Base-by-base conservation (phyloP, 2,888 invertebrate genomes). In the Rhaphigaster nebulosa region DNA sequence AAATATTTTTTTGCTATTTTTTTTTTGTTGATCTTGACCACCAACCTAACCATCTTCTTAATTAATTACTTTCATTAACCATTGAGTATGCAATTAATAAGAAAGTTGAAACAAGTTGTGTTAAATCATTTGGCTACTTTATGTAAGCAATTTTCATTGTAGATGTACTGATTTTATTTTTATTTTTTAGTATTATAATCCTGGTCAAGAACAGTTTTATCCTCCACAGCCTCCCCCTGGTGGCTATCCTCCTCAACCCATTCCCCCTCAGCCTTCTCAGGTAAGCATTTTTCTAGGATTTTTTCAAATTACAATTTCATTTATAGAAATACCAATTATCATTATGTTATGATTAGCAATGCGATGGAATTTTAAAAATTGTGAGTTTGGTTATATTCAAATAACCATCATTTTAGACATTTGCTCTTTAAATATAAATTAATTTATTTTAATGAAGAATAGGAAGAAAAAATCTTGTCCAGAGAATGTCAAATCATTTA, bases 181-280 rank as follows among this genome's bases (percentile, higher is more conserved):
- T 88, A n/a, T 56, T 54, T 88, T 88, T 54, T 50, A 88, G 54
- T 88, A 60, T 88, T 88, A 60, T 23, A 88, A 60, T 88, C 34
- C 88, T 26, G 80, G 45, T 60, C 87, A 90, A 8, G 90, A 90
- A 20, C 90, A 90, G 87, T 90, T 54, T 34, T 90, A 90, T 60
- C 90, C 54, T 54, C 90, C 87, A 38, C 56, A 90, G 41, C 90
- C 76, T 41, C 80, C 80, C 50, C 87, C 45, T 29, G 54, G 87
- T 60, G 54, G 34, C 13, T 84, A 90, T 23, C 90, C 50, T 23
- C 90, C 90, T 54, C 54, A 60, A 29, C 90, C 84, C 3, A 45
- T 84, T 0, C 84, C 84, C 13, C 45, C 84, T 26, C 84, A 84
- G 45, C 84, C 84, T 15, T 84, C 84, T n/a, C 84, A 84, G 84